Evolutionary conservation across 2,113 vertebrate genomes (phyloP).

Genomic region (Myanophis thanlyinensis): DNA sequence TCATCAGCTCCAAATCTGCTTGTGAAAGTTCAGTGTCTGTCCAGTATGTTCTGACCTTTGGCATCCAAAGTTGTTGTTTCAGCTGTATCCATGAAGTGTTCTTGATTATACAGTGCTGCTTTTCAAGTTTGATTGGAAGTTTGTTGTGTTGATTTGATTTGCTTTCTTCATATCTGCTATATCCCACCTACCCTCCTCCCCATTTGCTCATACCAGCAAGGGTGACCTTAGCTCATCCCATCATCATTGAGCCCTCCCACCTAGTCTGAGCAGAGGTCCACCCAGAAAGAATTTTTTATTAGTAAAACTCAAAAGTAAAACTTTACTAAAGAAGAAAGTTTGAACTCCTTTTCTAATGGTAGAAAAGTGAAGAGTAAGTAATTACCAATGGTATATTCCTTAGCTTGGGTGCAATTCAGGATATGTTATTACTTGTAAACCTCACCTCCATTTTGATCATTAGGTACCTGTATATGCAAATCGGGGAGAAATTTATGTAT

Average conservation of each 20-base stretch:
- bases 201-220: neutral
- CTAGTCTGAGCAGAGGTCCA: neutral
- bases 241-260: neutral
- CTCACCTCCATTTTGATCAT: neutral
- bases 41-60: neutral
- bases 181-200: neutral
- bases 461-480: neutral
- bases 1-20: neutral
- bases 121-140: neutral
- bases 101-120: neutral
- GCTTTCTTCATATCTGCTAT: neutral
- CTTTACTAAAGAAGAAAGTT: neutral
- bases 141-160: neutral
- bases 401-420: neutral
- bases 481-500: neutral
- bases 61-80: neutral
- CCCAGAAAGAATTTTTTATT: neutral
- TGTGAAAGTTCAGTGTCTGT: neutral
- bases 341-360: neutral
- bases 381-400: neutral
- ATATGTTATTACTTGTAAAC: neutral
- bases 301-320: neutral
- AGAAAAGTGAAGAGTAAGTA: neutral
- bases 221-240: neutral
- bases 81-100: neutral